These are phyloP conservation scores for Euschistus heros DNA, from an alignment of 1,140 invertebrate genomes.

Conservation along the genomic window DNA sequence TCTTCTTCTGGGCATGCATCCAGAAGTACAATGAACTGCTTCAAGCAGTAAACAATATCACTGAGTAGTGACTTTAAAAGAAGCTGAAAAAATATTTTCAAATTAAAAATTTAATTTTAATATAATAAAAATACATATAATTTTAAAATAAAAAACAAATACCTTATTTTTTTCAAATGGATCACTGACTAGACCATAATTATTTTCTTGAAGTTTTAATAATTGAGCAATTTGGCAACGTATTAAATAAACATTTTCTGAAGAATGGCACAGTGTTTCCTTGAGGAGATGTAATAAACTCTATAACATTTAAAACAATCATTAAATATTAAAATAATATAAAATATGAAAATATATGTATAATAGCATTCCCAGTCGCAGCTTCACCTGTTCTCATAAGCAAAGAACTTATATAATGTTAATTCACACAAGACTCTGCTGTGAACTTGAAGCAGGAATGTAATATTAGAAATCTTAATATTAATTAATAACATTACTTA, in stretches of 20 bases:
- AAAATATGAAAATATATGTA: too few species aligned
- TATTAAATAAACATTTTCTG: background rate
- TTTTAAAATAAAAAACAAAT: background rate
- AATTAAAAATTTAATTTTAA: background rate
- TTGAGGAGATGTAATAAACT: background rate
- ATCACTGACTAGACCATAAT: background rate
- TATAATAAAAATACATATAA: background rate
- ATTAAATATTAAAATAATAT: too few species aligned
- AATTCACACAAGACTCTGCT: too few species aligned
- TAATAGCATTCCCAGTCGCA: too few species aligned
- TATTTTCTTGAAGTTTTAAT: background rate
- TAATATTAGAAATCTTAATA: too few species aligned
- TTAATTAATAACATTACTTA: too few species aligned
- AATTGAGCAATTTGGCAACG: background rate
- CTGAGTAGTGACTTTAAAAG: conserved; percentile 34
- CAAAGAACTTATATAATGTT: too few species aligned
- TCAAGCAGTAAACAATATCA: conserved; percentile 40
- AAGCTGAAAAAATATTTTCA: conserved; percentile 5
- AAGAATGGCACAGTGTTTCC: background rate
- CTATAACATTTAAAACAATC: background rate
- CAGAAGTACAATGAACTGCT: conserved; percentile 47
- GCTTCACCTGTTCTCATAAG: too few species aligned
- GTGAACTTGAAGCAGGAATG: too few species aligned
- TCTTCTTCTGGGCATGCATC: conserved; percentile 45
- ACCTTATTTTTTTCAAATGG: background rate